phyloP scores from a whole-genome alignment of 1,140 invertebrate genomes.

The Plectrocnemia conspersa region DNA sequence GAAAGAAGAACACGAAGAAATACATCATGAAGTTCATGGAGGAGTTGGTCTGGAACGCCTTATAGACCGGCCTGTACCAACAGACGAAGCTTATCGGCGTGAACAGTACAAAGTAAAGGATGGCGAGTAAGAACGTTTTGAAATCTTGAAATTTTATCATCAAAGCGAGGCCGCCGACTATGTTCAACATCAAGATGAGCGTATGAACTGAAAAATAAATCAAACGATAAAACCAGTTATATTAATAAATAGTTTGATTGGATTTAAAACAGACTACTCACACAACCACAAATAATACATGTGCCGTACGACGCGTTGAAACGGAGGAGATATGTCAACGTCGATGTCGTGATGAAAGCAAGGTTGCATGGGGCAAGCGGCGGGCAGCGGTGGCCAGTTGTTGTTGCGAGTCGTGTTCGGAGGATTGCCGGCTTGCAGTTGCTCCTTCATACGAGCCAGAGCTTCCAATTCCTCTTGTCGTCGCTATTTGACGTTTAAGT shows the following conservation, averaged over 20 bases:
- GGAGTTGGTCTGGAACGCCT: constrained; percentile 84
- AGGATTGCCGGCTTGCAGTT: constrained; percentile 63
- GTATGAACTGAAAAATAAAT: constrained; percentile 74
- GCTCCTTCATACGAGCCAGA: constrained; percentile 82
- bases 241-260: constrained; percentile 1
- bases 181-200: constrained; percentile 78
- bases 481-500: constrained; percentile 61
- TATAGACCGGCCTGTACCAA: constrained; percentile 76
- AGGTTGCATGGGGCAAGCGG: constrained; percentile 87
- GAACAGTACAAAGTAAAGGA: constrained; percentile 88
- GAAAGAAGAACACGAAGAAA: constrained; percentile 99
- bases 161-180: constrained; percentile 74
- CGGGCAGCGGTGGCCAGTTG: constrained; percentile 97
- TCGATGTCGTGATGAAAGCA: constrained; percentile 99
- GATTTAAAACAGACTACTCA: constrained; percentile 57
- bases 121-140: constrained; percentile 80
- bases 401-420: constrained; percentile 75
- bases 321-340: constrained; percentile 97
- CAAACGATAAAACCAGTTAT: not conserved
- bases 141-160: constrained; percentile 60
- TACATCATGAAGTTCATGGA: constrained; percentile 99
- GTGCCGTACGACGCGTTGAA: constrained; percentile 90
- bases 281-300: constrained; percentile 97
- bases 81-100: constrained; percentile 96
- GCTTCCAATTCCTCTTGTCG: constrained; percentile 84